A percentile compares a stretch with the other conserved stretches of the same genome.
Conservation (phyloP, 2,797 vertebrate genomes). For the Ficedula albicollis region DNA sequence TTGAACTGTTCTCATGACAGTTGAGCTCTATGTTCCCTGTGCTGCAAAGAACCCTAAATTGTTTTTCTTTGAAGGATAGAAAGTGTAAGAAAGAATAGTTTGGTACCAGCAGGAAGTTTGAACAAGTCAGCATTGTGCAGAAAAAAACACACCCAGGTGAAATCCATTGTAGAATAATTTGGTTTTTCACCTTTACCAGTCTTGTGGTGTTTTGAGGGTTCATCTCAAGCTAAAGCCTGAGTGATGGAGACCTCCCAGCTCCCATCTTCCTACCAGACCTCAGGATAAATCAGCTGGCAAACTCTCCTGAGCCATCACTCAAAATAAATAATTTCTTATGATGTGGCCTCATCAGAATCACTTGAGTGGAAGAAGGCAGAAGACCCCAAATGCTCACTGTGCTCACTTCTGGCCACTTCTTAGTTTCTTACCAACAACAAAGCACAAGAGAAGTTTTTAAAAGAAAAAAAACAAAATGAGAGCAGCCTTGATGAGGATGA, state of each 20-base stretch:
- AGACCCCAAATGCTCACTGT: background rate
- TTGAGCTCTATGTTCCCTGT: background rate
- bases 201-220: background rate
- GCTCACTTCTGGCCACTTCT: background rate
- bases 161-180: background rate
- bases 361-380: background rate
- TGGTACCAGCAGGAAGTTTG: background rate
- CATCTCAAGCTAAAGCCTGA: background rate
- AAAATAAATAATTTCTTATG: background rate
- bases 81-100: background rate
- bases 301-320: background rate
- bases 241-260: background rate
- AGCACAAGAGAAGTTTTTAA: background rate
- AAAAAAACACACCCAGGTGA: background rate
- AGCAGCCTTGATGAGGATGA: background rate
- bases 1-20: background rate
- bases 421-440: background rate
- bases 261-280: background rate
- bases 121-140: background rate
- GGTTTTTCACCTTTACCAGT: accelerated
- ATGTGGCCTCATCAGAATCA: background rate
- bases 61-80: background rate
- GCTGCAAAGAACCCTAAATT: background rate
- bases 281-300: background rate
- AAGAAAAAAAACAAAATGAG: background rate